phyloP scores from a whole-genome alignment of 2,888 invertebrate genomes.

The Petrolisthes manimaculis region DNA sequence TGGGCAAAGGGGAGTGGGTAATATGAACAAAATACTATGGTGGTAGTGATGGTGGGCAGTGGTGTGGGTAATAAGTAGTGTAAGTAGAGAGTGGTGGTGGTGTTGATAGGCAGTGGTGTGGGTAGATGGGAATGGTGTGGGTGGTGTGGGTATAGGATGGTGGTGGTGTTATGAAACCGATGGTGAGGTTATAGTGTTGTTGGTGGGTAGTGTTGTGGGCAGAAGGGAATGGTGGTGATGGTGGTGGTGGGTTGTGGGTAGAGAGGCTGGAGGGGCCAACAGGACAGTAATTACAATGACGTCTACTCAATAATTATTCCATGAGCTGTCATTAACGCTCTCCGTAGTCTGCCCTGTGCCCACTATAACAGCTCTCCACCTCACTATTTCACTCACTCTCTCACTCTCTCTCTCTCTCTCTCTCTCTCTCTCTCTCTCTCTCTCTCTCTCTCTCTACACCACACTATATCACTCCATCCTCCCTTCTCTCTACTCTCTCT shows the following conservation, averaged over 20 bases:
- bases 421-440: slow-evolving; percentile 1
- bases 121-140: too few species aligned
- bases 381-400: background rate
- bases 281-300: slow-evolving; percentile 41
- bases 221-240: background rate
- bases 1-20: too few species aligned
- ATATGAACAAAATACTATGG: background rate
- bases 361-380: background rate
- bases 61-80: too few species aligned
- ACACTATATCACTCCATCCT: background rate
- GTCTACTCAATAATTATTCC: slow-evolving; percentile 24
- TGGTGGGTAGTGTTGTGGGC: too few species aligned
- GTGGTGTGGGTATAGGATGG: too few species aligned
- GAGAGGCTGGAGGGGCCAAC: background rate
- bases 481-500: background rate
- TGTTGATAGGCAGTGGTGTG: too few species aligned
- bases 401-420: background rate
- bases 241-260: background rate
- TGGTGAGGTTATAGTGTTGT: too few species aligned
- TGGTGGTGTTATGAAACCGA: too few species aligned
- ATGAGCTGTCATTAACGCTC: slow-evolving; percentile 40
- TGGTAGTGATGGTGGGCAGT: background rate
- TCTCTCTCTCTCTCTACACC: background rate
- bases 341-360: slow-evolving; percentile 26
- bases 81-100: too few species aligned